These are phyloP conservation scores for Caenorhabditis tropicalis DNA, from an alignment of 1,140 invertebrate genomes.

Conservation along the genomic window DNA sequence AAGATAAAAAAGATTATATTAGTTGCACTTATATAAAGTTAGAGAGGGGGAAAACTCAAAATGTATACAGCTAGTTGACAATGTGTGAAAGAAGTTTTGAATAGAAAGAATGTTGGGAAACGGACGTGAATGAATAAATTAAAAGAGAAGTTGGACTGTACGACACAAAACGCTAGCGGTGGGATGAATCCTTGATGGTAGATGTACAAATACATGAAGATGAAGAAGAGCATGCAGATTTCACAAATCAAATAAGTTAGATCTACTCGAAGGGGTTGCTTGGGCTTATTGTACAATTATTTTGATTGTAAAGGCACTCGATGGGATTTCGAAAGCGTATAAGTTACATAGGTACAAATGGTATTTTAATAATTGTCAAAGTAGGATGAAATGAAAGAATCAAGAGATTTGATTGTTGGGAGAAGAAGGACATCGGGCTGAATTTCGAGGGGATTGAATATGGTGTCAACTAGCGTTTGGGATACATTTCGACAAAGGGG, in stretches of 20 bases:
- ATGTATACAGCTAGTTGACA: slow-evolving; percentile 40
- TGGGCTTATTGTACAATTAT: slow-evolving; percentile 25
- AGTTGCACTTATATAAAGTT: slow-evolving; percentile 6
- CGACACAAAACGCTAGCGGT: slow-evolving; percentile 38
- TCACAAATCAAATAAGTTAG: slow-evolving; percentile 45
- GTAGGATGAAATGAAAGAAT: neutral
- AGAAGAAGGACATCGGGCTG: slow-evolving; percentile 32
- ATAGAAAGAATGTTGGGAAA: slow-evolving; percentile 32
- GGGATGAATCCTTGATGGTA: neutral
- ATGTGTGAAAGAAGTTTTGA: slow-evolving; percentile 29
- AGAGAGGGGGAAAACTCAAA: neutral
- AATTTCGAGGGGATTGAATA: neutral
- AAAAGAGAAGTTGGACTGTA: slow-evolving; percentile 31
- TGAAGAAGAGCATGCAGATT: slow-evolving; percentile 40
- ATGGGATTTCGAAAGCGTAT: neutral
- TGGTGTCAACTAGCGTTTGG: slow-evolving; percentile 8
- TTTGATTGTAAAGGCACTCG: neutral
- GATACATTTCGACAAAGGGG: neutral
- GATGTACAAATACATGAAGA: slow-evolving; percentile 40
- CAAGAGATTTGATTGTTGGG: slow-evolving; percentile 21
- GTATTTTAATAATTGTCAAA: neutral
- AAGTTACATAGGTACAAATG: slow-evolving; percentile 39
- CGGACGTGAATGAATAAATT: slow-evolving; percentile 20
- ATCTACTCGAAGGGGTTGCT: neutral
- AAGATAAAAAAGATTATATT: slow-evolving; percentile 6